Percentiles rank a stretch among this genome's conserved stretches.
phyloP scores from a whole-genome alignment of 2,113 vertebrate species.

The Pungitius pungitius region DNA sequence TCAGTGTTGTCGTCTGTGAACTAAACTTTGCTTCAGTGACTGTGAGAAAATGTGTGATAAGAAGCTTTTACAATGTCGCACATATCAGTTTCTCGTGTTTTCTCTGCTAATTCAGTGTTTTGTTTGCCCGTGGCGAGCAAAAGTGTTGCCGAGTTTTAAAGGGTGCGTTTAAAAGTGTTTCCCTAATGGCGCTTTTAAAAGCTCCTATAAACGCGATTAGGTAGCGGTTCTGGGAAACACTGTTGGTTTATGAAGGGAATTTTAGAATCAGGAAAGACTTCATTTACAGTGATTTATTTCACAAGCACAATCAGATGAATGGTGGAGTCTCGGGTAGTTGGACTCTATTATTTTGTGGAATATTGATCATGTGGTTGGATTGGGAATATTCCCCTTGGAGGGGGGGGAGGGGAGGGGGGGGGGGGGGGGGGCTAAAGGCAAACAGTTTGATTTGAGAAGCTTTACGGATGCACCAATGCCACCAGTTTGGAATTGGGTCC shows the following conservation, averaged over 20 bases:
- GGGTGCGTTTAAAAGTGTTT: slow-evolving; percentile 4
- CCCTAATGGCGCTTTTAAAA: neutral
- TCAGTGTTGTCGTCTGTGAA: neutral
- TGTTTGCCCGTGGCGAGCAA: slow-evolving; percentile 6
- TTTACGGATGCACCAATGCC: neutral
- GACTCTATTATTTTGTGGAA: neutral
- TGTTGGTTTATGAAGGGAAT: neutral
- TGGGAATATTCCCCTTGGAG: neutral
- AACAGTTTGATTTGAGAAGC: no score
- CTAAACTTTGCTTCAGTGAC: neutral
- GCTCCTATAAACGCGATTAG: neutral
- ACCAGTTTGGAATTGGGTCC: neutral
- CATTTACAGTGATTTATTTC: no score
- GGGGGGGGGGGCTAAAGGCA: no score
- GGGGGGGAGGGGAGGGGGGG: no score
- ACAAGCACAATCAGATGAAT: no score
- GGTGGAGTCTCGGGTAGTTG: neutral
- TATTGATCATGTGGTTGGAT: neutral
- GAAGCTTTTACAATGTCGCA: slow-evolving; percentile 12
- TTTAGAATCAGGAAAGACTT: neutral
- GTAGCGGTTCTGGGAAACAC: neutral
- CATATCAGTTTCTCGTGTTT: neutral
- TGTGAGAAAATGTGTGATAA: slow-evolving; percentile 35
- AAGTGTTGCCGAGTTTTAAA: neutral
- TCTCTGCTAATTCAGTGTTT: neutral